A percentile compares a stretch with the other conserved stretches of the same genome.
Conservation (phyloP, 2,113 vertebrate species). For the Puma concolor region DNA sequence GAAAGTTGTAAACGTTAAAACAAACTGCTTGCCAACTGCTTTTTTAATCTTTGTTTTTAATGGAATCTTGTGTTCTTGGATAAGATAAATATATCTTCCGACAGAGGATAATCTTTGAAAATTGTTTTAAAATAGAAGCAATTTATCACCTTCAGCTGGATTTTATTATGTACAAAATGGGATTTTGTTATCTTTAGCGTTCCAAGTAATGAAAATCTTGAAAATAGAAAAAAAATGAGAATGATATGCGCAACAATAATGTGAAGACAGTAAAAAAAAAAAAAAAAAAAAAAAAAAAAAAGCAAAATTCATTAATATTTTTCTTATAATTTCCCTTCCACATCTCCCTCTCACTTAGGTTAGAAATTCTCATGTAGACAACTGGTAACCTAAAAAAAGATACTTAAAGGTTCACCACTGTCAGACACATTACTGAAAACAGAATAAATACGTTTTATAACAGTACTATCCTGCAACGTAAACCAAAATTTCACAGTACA, state of each 20-base stretch:
- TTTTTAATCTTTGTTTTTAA: constrained; percentile 46
- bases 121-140: not conserved
- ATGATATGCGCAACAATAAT: not conserved
- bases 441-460: constrained; percentile 29
- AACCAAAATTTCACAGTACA: not conserved
- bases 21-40: not conserved
- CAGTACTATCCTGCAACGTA: not conserved
- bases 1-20: not conserved
- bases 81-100: constrained; percentile 12
- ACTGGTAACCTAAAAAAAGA: constrained; percentile 59
- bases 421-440: constrained; percentile 34
- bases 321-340: constrained; percentile 48
- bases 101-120: constrained; percentile 9
- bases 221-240: constrained; percentile 47
- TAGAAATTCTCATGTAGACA: constrained; percentile 54
- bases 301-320: constrained; percentile 33
- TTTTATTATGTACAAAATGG: constrained; percentile 38
- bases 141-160: not conserved
- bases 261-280: constrained; percentile 16
- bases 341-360: constrained; percentile 31
- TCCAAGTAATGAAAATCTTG: not conserved
- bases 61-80: not conserved
- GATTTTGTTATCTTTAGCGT: constrained; percentile 33
- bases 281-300: not conserved
- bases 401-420: not conserved